Conservation (phyloP, 2,797 vertebrate genomes). For the Lacerta bilineata region DNA sequence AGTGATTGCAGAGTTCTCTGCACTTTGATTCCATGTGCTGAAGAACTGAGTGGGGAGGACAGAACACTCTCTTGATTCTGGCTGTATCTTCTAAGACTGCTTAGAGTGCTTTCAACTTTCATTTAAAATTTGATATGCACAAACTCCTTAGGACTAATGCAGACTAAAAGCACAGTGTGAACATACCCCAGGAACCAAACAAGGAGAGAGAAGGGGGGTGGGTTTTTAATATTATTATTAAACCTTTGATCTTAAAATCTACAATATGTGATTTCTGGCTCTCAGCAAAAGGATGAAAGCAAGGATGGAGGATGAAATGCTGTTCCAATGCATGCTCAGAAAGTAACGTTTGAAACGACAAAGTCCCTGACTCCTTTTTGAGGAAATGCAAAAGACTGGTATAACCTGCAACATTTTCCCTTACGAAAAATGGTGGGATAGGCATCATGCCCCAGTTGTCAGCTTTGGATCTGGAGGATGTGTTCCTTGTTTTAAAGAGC, state of each 20-base stretch:
- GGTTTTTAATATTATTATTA: neutral
- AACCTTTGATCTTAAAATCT: constrained; percentile 10
- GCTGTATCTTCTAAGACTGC: neutral
- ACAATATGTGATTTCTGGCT: neutral
- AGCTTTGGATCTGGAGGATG: neutral
- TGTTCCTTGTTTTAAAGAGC: neutral
- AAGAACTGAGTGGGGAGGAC: neutral
- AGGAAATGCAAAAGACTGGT: neutral
- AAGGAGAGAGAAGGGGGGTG: neutral
- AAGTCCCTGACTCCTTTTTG: too few relatives aligned
- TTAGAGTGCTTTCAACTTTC: neutral
- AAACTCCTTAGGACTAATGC: neutral
- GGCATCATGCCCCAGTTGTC: neutral
- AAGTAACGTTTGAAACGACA: neutral
- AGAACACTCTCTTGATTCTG: neutral
- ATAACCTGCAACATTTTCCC: neutral
- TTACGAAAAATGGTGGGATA: neutral
- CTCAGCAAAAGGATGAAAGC: neutral
- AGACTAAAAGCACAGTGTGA: constrained; percentile 1
- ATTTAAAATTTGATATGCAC: neutral
- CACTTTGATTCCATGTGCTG: neutral
- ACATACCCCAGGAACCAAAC: neutral
- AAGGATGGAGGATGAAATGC: neutral
- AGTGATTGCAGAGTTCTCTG: neutral
- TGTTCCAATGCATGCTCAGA: neutral